A percentile compares a stretch with the other conserved stretches of the same genome.
Conservation (phyloP, 2,797 vertebrate genomes). For the Garrulus glandarius region DNA sequence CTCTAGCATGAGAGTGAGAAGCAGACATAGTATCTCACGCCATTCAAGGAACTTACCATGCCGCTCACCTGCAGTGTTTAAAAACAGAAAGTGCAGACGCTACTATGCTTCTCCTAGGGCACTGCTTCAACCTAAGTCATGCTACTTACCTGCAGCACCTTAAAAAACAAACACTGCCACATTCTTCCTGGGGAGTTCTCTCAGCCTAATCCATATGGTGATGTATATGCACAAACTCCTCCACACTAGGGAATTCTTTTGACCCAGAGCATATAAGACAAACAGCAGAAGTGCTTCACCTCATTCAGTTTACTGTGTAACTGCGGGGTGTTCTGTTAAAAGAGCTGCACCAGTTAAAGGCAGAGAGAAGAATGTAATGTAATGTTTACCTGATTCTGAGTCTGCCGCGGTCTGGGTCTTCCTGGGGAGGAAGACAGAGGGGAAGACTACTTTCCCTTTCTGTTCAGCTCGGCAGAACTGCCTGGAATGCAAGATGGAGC, state of each 20-base stretch:
- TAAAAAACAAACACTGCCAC: background rate
- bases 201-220: background rate
- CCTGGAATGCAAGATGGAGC: conserved; percentile 71
- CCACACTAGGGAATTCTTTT: background rate
- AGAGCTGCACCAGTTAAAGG: conserved; percentile 63
- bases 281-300: conserved; percentile 1
- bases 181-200: background rate
- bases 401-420: conserved; percentile 61
- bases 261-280: background rate
- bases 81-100: background rate
- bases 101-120: background rate
- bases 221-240: background rate
- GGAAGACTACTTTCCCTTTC: conserved; percentile 71
- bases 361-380: conserved; percentile 66
- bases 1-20: background rate
- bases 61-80: background rate
- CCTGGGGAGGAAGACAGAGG: conserved; percentile 72
- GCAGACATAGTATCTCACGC: background rate
- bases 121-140: background rate
- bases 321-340: background rate
- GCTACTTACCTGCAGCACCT: conserved; percentile 37
- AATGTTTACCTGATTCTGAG: conserved; percentile 67
- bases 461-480: conserved; percentile 70
- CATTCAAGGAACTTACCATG: background rate
- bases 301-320: background rate